phyloP scores from a whole-genome alignment of 2,113 vertebrate species.

The Crotalus tigris region DNA sequence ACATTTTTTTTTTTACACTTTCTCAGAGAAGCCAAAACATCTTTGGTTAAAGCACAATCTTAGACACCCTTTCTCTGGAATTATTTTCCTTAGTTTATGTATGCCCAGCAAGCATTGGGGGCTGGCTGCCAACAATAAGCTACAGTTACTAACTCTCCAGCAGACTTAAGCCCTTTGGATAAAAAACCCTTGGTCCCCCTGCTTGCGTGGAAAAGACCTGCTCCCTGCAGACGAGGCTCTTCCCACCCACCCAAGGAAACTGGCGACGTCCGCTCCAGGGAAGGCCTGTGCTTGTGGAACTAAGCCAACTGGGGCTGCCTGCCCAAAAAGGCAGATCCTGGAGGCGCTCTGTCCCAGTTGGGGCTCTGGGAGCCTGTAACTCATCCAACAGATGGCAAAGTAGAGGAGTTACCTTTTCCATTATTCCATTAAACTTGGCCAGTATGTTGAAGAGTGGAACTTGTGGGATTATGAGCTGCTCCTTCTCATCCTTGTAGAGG shows the following conservation, averaged over 20 bases:
- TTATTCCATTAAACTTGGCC: slow-evolving; percentile 91
- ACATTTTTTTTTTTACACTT: neutral
- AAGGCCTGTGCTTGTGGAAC: too few relatives aligned
- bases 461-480: slow-evolving; percentile 97
- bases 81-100: neutral
- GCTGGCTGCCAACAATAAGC: neutral
- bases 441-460: slow-evolving; percentile 97
- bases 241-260: neutral
- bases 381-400: fast-evolving
- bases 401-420: slow-evolving; percentile 82
- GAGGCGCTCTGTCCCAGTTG: neutral
- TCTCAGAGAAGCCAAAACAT: too few relatives aligned
- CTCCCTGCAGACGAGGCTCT: neutral
- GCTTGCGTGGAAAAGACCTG: neutral
- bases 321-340: neutral
- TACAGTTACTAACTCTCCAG: neutral
- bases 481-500: slow-evolving; percentile 96
- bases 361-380: too few relatives aligned
- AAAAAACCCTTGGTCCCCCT: fast-evolving
- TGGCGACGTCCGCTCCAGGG: fast-evolving
- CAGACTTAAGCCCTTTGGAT: neutral
- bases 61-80: too few relatives aligned
- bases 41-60: neutral
- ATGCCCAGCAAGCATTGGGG: neutral
- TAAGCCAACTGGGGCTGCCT: neutral